Percentiles rank a stretch among this genome's conserved stretches.
Evolutionary conservation across 2,113 vertebrate genomes (phyloP).

Genomic region (Boulengeromyrus knoepffleri): DNA sequence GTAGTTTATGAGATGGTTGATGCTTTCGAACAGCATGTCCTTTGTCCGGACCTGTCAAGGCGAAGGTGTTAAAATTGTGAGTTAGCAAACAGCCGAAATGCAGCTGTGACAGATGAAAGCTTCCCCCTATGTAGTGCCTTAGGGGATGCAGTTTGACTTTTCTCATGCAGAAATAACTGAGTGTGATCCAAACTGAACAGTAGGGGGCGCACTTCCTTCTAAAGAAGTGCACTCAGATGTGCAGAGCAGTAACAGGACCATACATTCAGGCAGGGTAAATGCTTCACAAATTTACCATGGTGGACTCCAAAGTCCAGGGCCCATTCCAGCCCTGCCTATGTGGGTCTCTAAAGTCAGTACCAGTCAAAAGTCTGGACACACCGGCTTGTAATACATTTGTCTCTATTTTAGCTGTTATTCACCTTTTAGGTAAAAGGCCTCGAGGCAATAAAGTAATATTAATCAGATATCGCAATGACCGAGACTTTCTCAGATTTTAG

Average conservation of each 20-base stretch:
- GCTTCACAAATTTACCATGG: not conserved
- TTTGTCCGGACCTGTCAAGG: slow-evolving; percentile 82
- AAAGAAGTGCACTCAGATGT: not conserved
- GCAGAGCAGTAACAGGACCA: not conserved
- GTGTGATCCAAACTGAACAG: not conserved
- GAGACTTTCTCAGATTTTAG: not conserved
- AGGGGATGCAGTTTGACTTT: not conserved
- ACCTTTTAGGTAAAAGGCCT: not conserved
- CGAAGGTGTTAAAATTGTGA: not conserved
- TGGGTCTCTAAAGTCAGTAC: not conserved
- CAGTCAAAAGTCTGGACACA: not conserved
- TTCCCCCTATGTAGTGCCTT: not conserved
- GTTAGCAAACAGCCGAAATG: not conserved
- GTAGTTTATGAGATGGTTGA: slow-evolving; percentile 90
- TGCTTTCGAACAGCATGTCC: slow-evolving; percentile 93
- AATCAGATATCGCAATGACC: not conserved
- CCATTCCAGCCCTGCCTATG: not conserved
- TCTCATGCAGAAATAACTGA: not conserved
- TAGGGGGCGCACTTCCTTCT: not conserved
- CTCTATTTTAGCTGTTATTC: not conserved
- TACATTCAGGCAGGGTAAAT: not conserved
- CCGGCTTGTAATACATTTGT: not conserved
- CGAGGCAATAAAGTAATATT: not conserved
- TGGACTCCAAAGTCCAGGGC: not conserved
- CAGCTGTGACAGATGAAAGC: not conserved